Percentiles rank a stretch among this genome's conserved stretches.
Evolutionary conservation across 1,140 invertebrate species (phyloP).

Genomic region (Aphaenogaster rudis): DNA sequence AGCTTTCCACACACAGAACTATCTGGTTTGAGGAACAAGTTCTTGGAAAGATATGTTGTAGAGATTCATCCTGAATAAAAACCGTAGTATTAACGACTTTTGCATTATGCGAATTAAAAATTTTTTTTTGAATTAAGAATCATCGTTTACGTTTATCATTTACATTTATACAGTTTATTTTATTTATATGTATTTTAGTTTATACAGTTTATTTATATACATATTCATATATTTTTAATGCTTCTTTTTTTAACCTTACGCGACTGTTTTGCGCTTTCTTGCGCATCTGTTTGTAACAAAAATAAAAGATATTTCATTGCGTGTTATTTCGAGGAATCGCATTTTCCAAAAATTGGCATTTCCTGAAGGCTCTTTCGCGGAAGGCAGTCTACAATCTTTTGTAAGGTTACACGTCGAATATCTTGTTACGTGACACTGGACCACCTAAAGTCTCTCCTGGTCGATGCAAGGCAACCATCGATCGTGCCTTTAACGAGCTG

Average conservation of each 20-base stretch:
- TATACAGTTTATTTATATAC: not conserved
- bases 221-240: too few species aligned
- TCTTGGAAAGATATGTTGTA: not conserved
- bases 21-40: not conserved
- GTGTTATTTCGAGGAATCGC: not conserved
- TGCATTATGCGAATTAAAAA: not conserved
- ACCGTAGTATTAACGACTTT: not conserved
- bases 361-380: not conserved
- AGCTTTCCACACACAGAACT: not conserved
- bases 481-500: constrained; percentile 43
- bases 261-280: not conserved
- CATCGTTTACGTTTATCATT: not conserved
- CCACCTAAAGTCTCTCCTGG: not conserved
- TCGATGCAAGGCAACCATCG: not conserved
- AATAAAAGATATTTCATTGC: not conserved
- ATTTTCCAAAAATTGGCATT: not conserved
- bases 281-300: not conserved
- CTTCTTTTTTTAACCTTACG: not conserved
- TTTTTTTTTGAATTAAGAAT: not conserved
- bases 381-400: not conserved
- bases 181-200: not conserved
- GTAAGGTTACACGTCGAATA: constrained; percentile 27
- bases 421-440: constrained; percentile 35
- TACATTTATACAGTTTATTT: not conserved
- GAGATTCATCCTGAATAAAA: not conserved